Evolutionary conservation across 2,113 vertebrate genomes (phyloP).

Genomic region (Tichodroma muraria): DNA sequence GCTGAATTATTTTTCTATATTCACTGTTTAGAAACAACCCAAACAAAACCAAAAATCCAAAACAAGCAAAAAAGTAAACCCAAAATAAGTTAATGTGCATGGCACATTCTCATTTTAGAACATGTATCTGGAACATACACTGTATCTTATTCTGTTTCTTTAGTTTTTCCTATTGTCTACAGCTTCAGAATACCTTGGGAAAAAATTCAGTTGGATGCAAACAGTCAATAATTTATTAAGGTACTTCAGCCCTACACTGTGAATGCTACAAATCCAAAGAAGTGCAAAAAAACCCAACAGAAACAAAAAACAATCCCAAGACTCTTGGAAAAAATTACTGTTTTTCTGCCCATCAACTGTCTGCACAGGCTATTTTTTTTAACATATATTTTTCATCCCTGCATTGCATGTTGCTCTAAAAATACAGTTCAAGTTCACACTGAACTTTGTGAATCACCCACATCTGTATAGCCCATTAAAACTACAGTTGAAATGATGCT

Average conservation of each 20-base stretch:
- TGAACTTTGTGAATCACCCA: not conserved
- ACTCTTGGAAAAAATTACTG: not conserved
- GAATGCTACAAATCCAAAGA: not conserved
- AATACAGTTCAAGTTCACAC: not conserved
- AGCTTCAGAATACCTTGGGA: not conserved
- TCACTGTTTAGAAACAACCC: not conserved
- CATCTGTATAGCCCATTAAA: not conserved
- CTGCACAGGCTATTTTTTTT: not conserved
- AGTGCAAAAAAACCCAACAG: not conserved
- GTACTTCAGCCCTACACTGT: not conserved
- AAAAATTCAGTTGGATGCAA: not conserved
- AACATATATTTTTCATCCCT: not conserved
- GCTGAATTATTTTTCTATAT: not conserved
- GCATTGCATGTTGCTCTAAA: not conserved
- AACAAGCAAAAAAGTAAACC: not conserved
- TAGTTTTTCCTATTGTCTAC: not conserved
- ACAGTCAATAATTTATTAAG: not conserved
- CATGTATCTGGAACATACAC: not conserved
- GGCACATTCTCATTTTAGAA: not conserved
- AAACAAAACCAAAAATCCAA: not conserved
- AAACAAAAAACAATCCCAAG: not conserved
- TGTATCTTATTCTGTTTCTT: not conserved
- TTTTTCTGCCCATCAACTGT: not conserved
- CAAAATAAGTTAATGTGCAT: not conserved
- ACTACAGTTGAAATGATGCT: not conserved